Base-by-base conservation (phyloP, 2,797 vertebrate genomes). In the Coccyzus lansbergi region DNA sequence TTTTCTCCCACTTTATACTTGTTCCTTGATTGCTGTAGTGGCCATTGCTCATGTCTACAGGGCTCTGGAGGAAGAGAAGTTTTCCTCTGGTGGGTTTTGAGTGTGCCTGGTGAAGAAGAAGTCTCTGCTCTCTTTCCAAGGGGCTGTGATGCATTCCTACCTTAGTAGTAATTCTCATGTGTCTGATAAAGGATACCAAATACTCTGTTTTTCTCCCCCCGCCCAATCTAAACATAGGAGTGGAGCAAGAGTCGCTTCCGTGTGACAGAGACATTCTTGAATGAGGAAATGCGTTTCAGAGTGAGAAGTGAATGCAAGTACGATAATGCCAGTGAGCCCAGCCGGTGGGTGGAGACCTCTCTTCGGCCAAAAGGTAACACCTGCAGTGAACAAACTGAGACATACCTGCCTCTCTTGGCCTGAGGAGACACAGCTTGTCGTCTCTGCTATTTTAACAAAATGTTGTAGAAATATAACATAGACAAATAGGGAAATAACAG, bases 271-370 rank as follows among this genome's bases (percentile, higher is more conserved):
- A 70, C n/a, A 0, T 44, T 60, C 81, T 36, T 97, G 77, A 94
- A 96, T 29, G 80, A 96, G 93, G 94, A 91, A 74, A 82, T 97
- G 70, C 68, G 64, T 67, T 94, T 98, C 72, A 93, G 87, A 82
- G 97, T 98, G 84, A 96, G 96, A 42, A 94, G 95, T 22, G 93
- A 97, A 20, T 98, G 97, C 77, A 88, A 58, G 56, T 25, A 58
- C 2, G 81, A 53, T 42, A 94, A 59, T 34, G 53, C 15, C 64
- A 97, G 92, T 7, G 12, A 90, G 33, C 86, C 88, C n/a, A 97
- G 97, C 67, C 49, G 4, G 4, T 96, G 97, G 96, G 86, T 95
- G 78, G 91, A 97, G 84, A 93, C 92, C 52, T 94, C 94, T 6
- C 83, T 97, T 18, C 86, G 8, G 1, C 96, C 95, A 12, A 72